Percentiles rank a stretch among this genome's conserved stretches.
Conservation (phyloP, 1,140 invertebrate genomes). For the Neodiprion virginianus region DNA sequence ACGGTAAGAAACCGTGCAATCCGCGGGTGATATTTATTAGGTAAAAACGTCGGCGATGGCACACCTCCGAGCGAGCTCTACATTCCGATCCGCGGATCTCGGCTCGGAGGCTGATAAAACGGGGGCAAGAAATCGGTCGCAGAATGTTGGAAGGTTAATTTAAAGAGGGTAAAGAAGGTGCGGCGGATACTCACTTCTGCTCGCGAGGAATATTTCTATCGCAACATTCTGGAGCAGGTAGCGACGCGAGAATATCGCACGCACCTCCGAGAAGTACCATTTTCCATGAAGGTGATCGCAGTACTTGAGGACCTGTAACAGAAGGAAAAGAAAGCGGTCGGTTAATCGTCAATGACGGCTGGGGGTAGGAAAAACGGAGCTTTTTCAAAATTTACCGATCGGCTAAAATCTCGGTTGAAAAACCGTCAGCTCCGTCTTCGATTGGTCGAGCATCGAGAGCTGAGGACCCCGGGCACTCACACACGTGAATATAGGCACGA, state of each 20-base stretch:
- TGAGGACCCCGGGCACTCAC: not conserved
- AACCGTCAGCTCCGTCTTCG: too few relatives aligned
- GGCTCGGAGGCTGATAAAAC: not conserved
- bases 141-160: not conserved
- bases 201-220: conserved; percentile 98
- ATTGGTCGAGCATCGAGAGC: not conserved
- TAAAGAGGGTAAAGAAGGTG: too few relatives aligned
- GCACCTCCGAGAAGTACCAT: conserved; percentile 99
- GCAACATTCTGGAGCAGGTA: conserved; percentile 97
- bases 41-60: conserved; percentile 46
- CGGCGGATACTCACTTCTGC: conserved; percentile 84
- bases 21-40: conserved; percentile 54
- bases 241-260: conserved; percentile 96
- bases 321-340: conserved; percentile 29
- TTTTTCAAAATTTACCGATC: not conserved
- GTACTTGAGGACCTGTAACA: conserved; percentile 89
- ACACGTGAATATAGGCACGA: conserved; percentile 12
- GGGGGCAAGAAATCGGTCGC: conserved; percentile 38
- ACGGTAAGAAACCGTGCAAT: conserved; percentile 48
- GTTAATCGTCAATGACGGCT: not conserved
- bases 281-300: conserved; percentile 98
- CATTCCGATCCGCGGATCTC: conserved; percentile 40
- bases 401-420: not conserved
- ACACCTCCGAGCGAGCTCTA: conserved; percentile 53
- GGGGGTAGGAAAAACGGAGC: not conserved